These are phyloP conservation scores for Drosophila nr. fundita DNA, from an alignment of 2,888 invertebrate species.

Conservation along the genomic window DNA sequence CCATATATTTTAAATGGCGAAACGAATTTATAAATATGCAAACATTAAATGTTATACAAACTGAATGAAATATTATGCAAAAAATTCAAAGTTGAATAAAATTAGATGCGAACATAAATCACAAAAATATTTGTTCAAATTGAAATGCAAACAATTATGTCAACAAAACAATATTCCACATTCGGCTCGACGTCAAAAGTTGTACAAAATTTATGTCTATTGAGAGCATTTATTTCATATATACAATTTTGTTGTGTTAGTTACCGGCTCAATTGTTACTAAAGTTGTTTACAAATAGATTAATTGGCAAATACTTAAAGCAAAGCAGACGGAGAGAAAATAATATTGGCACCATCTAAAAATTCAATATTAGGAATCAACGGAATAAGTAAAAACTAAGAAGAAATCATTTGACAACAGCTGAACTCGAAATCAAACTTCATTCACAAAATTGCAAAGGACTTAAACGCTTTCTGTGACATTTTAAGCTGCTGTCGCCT, in stretches of 20 bases:
- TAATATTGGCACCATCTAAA: background rate
- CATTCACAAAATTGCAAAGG: constrained; percentile 1
- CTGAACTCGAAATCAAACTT: constrained; percentile 13
- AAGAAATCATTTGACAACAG: background rate
- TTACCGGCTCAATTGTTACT: background rate
- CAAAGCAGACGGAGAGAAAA: background rate
- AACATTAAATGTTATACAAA: background rate
- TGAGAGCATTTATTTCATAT: background rate
- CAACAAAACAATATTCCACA: background rate
- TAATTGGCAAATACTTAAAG: background rate
- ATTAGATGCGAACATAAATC: background rate
- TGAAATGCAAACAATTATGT: constrained; percentile 1
- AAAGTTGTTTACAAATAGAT: background rate
- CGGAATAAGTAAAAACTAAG: background rate
- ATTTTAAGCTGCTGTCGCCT: constrained; percentile 12
- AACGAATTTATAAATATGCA: background rate
- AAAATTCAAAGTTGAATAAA: background rate
- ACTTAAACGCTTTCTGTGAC: background rate
- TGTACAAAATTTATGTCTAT: background rate
- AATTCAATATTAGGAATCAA: background rate
- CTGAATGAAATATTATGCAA: background rate
- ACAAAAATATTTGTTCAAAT: background rate
- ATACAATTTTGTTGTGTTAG: background rate
- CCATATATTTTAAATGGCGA: background rate
- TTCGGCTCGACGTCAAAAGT: background rate